Base-by-base conservation (phyloP, 2,113 vertebrate genomes). In the Macrotus californicus region DNA sequence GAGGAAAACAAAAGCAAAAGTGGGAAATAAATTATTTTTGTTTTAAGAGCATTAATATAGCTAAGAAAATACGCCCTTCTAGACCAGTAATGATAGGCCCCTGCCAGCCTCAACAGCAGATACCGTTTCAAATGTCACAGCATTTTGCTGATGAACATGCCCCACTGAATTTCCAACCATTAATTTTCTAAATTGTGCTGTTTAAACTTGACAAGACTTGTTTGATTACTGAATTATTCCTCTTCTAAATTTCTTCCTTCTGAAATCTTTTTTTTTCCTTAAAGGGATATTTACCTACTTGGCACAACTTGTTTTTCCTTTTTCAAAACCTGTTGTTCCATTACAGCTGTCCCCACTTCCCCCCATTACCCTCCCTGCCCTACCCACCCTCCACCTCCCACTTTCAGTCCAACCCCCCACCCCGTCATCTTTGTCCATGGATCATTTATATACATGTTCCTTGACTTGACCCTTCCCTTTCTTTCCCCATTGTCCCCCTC, bases 161-260 rank as follows among this genome's bases (percentile, higher is more conserved):
- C 66, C 52, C 52, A 93, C 72, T 94, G 92, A 91, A 79, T 89
- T 91, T 77, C 92, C 89, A 96, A 94, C 89, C 89, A 86, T 86
- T 91, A 69, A 96, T 97, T 95, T 96, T 91, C 79, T 86, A 91
- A 96, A 94, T 56, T 91, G 83, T 69, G 79, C 87, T 94, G 89
- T 95, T 96, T 59, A 75, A 97, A 95, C 77, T 95, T 96, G 96
- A 95, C 92, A 96, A 77, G 66, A 90, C 94, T 96, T 94, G 94
- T 86, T 93, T 77, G 67, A 67, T 95, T 94, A 66, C 73, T 67
- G 77, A 87, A 94, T 85, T 96, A 88, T 46, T 64, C 31, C 76
- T 90, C 82, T 83, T 94, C 85, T 59, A 52, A 84, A 90, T 76
- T 56, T 96, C 91, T 82, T 92, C 36, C 52, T 92, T 93, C 77